Percentiles rank a stretch among this genome's conserved stretches.
phyloP scores from a whole-genome alignment of 2,888 invertebrate genomes.

The Macrosoma leucophasiata region DNA sequence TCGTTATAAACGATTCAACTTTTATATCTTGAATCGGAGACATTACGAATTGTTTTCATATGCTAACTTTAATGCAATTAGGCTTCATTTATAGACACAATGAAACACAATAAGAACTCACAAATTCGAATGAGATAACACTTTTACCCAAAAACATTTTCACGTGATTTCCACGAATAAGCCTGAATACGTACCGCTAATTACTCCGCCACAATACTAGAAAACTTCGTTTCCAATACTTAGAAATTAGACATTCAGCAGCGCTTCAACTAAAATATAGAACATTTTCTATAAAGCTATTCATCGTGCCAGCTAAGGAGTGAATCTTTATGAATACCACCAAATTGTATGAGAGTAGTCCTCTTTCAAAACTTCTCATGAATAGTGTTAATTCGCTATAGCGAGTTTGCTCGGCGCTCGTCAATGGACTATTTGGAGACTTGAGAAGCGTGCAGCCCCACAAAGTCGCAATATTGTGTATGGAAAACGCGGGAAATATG shows the following conservation, averaged over 20 bases:
- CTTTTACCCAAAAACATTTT: no score
- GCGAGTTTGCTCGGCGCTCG: constrained; percentile 70
- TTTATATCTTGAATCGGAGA: no score
- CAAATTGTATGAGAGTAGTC: constrained; percentile 75
- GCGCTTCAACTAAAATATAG: constrained; percentile 51
- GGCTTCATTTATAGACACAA: no score
- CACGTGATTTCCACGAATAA: no score
- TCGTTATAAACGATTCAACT: no score
- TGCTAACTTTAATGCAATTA: no score
- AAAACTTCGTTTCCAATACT: no score
- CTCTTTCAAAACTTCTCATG: constrained; percentile 73
- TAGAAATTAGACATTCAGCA: constrained; percentile 42
- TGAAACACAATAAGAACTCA: no score
- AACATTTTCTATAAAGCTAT: constrained; percentile 66
- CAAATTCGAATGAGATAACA: no score
- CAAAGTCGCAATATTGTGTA: constrained; percentile 67
- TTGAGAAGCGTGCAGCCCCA: constrained; percentile 57
- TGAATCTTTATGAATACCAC: constrained; percentile 75
- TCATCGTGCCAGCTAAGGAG: constrained; percentile 67
- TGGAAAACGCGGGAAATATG: constrained; percentile 71
- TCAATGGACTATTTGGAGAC: constrained; percentile 72
- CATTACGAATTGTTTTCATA: no score
- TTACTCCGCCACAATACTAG: no score
- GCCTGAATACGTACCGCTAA: no score
- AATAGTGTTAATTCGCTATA: constrained; percentile 76